These are phyloP conservation scores for Candidula unifasciata DNA, from an alignment of 2,888 invertebrate species.

Conservation along the genomic window DNA sequence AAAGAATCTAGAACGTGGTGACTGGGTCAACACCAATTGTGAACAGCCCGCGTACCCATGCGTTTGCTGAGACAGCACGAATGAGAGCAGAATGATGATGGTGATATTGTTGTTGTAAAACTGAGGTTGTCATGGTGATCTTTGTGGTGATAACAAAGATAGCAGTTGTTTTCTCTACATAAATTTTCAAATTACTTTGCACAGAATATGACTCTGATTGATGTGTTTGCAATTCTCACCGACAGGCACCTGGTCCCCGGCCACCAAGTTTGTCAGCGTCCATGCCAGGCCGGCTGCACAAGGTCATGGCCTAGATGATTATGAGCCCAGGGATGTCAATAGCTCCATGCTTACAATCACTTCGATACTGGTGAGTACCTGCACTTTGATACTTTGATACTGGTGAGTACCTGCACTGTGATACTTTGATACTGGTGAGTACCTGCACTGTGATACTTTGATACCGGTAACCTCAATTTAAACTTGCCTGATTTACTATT, in stretches of 20 bases:
- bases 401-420: not conserved
- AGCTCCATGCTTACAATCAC: slow-evolving; percentile 28
- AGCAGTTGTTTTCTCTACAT: too few relatives aligned
- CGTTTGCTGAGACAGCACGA: too few relatives aligned
- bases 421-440: too few relatives aligned
- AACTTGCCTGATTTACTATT: too few relatives aligned
- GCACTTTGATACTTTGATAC: not conserved
- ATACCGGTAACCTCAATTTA: too few relatives aligned
- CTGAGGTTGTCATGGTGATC: not conserved
- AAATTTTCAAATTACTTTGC: too few relatives aligned
- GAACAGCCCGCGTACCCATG: too few relatives aligned
- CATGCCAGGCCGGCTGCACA: not conserved
- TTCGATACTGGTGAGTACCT: slow-evolving; percentile 39
- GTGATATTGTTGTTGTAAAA: not conserved
- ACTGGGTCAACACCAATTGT: too few relatives aligned
- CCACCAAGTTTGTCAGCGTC: slow-evolving; percentile 30
- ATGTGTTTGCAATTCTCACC: not conserved
- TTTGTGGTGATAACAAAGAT: too few relatives aligned
- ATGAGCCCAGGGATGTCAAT: not conserved
- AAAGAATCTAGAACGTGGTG: too few relatives aligned
- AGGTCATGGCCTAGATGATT: not conserved
- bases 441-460: not conserved
- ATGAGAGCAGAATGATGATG: too few relatives aligned
- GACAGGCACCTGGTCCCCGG: slow-evolving; percentile 43
- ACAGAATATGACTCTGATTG: not conserved